Evolutionary conservation across 2,888 invertebrate species (phyloP).

Genomic region (Eupithecia pulchellata): DNA sequence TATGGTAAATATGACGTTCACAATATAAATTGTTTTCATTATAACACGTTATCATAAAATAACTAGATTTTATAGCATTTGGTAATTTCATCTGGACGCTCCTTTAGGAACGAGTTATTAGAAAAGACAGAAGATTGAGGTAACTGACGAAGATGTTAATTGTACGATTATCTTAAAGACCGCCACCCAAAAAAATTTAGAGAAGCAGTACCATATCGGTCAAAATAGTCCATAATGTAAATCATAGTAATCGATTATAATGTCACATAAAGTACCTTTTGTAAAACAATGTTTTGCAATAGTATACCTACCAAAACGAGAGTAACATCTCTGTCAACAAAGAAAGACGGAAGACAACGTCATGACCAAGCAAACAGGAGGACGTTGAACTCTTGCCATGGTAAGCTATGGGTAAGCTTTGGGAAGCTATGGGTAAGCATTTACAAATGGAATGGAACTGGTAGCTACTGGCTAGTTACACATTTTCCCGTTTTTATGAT

Average conservation of each 20-base stretch:
- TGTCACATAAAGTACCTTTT: not conserved
- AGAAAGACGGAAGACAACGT: conserved; percentile 26
- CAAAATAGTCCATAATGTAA: not conserved
- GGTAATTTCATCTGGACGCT: too few species aligned
- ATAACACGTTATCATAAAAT: too few species aligned
- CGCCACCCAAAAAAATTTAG: not conserved
- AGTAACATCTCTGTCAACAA: conserved; percentile 22
- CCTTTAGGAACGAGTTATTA: not conserved
- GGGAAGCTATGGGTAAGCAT: conserved; percentile 53
- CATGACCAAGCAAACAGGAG: conserved; percentile 68
- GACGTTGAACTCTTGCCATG: conserved; percentile 73
- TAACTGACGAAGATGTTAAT: not conserved
- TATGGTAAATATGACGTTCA: too few species aligned
- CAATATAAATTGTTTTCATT: too few species aligned
- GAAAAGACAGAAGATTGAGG: not conserved
- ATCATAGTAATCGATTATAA: not conserved
- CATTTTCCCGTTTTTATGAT: conserved; percentile 55
- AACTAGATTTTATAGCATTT: too few species aligned
- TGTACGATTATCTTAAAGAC: not conserved
- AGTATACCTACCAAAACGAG: not conserved
- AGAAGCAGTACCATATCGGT: not conserved
- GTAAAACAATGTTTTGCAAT: not conserved
- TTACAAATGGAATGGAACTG: conserved; percentile 62
- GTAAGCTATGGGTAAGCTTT: conserved; percentile 53
- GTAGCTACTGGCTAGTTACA: conserved; percentile 41